Conservation (phyloP, 2,797 vertebrate species). For the Coilia nasus region DNA sequence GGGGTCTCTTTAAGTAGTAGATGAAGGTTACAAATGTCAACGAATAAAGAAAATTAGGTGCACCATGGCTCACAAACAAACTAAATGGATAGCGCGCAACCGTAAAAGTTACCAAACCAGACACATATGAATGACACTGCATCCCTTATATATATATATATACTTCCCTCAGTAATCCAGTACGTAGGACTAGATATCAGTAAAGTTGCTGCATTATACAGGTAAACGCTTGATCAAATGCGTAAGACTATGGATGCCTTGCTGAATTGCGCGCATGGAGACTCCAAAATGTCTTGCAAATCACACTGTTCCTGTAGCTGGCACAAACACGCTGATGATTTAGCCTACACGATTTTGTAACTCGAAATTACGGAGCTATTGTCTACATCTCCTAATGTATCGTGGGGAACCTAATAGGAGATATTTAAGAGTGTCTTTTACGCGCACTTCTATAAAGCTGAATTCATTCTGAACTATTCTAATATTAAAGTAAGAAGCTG, state of each 20-base stretch:
- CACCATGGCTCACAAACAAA: not conserved
- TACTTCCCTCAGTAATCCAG: not conserved
- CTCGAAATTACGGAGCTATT: no score
- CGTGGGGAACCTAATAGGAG: not conserved
- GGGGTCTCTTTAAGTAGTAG: not conserved
- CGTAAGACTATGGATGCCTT: not conserved
- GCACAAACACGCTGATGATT: not conserved
- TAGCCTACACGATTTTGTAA: not conserved
- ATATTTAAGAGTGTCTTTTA: not conserved
- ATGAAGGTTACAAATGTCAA: slow-evolving; percentile 11
- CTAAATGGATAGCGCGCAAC: not conserved
- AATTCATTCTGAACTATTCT: not conserved
- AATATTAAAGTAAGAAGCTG: not conserved
- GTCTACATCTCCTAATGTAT: not conserved
- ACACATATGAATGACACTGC: not conserved
- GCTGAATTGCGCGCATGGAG: not conserved
- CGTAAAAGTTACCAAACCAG: not conserved
- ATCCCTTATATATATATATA: not conserved
- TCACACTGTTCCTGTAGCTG: not conserved
- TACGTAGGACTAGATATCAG: not conserved
- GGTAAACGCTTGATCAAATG: not conserved
- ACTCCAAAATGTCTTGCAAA: not conserved
- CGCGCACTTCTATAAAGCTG: not conserved
- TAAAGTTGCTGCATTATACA: not conserved
- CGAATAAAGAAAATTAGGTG: not conserved